Evolutionary conservation across 2,797 vertebrate species (phyloP).

Genomic region (Spizella passerina): DNA sequence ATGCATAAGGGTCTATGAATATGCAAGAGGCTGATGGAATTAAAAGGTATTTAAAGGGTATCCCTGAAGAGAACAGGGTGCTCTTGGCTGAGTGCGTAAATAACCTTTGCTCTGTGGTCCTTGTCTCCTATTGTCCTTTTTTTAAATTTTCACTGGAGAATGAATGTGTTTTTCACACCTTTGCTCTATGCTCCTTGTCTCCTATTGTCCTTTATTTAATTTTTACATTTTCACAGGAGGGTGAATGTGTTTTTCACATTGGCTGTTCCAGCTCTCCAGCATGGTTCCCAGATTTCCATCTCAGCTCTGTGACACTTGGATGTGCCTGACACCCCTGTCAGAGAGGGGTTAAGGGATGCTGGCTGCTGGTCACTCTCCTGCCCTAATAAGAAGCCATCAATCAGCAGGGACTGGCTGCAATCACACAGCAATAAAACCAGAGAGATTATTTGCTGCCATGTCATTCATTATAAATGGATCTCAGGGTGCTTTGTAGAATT

Average conservation of each 20-base stretch:
- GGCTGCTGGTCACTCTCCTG: slow-evolving; percentile 22
- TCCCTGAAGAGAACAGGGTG: no score
- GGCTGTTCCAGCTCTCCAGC: not conserved
- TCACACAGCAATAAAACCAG: not conserved
- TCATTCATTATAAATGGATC: slow-evolving; percentile 39
- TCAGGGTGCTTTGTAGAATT: slow-evolving; percentile 29
- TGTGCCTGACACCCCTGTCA: not conserved
- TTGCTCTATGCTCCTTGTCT: not conserved
- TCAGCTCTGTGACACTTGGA: not conserved
- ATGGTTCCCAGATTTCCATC: not conserved
- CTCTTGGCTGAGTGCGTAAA: not conserved
- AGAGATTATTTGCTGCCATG: slow-evolving; percentile 38
- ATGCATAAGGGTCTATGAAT: not conserved
- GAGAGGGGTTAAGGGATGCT: not conserved
- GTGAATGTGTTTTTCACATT: not conserved
- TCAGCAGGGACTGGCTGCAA: not conserved
- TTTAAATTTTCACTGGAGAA: not conserved
- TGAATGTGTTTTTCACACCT: not conserved
- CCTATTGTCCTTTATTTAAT: not conserved
- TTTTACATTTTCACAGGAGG: not conserved
- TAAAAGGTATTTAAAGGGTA: not conserved
- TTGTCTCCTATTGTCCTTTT: not conserved
- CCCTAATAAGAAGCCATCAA: not conserved
- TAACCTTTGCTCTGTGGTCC: not conserved
- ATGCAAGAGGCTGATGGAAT: not conserved